These are phyloP conservation scores for Acanthosepion lycidas DNA, from an alignment of 2,888 invertebrate species.

Conservation along the genomic window DNA sequence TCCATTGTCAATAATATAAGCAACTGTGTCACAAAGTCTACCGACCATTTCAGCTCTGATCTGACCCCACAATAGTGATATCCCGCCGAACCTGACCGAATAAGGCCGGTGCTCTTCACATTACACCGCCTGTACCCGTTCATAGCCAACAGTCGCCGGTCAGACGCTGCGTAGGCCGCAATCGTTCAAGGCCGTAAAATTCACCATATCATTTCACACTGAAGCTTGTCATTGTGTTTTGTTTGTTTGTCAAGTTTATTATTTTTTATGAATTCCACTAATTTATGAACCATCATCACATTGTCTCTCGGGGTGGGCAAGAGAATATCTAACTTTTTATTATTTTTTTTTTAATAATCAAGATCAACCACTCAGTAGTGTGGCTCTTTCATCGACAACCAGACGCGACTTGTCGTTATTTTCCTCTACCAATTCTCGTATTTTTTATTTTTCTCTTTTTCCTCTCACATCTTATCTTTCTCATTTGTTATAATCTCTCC, in stretches of 20 bases:
- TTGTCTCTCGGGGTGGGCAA: conserved; percentile 7
- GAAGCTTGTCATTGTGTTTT: not conserved
- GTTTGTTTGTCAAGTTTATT: not conserved
- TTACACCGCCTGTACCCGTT: not conserved
- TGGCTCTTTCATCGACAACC: not conserved
- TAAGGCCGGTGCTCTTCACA: not conserved
- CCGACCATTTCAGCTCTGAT: not conserved
- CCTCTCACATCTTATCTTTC: not conserved
- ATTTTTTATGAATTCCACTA: not conserved
- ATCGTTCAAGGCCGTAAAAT: not conserved
- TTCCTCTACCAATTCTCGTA: not conserved
- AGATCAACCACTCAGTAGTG: not conserved
- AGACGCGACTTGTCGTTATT: not conserved
- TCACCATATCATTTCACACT: not conserved
- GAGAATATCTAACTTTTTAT: not conserved
- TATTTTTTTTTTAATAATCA: not conserved
- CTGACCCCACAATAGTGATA: not conserved
- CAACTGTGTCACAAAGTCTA: not conserved
- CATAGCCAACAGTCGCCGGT: not conserved
- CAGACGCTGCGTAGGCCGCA: not conserved
- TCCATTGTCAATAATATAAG: not conserved
- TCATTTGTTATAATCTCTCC: not conserved
- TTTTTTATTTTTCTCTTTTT: not conserved
- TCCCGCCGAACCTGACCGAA: not conserved
- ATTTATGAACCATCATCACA: not conserved